These are phyloP conservation scores for Argyra leucocephala DNA, from an alignment of 2,888 invertebrate genomes.

Conservation along the genomic window DNA sequence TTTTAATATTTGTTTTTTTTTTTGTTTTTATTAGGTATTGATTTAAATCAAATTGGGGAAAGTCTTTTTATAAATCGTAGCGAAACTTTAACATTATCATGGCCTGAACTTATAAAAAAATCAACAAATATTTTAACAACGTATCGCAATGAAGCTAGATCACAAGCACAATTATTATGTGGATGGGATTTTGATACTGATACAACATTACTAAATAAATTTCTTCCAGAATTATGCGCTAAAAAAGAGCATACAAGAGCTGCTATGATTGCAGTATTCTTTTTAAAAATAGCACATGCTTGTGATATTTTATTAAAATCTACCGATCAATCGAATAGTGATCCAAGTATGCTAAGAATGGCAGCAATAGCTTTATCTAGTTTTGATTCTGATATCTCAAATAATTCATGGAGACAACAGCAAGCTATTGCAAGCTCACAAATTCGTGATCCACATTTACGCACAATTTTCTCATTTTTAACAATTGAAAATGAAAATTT, in stretches of 20 bases:
- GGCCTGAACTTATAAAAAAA: constrained; percentile 41
- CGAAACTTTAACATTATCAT: constrained; percentile 36
- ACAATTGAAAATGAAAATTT: constrained; percentile 69
- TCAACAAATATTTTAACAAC: constrained; percentile 31
- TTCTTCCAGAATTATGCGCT: constrained; percentile 60
- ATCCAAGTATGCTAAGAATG: constrained; percentile 40
- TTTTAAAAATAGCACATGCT: constrained; percentile 72
- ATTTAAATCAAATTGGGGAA: not conserved
- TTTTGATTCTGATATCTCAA: constrained; percentile 75
- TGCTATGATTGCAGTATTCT: constrained; percentile 85
- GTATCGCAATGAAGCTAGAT: constrained; percentile 52
- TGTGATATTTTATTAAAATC: constrained; percentile 77
- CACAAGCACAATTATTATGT: constrained; percentile 73
- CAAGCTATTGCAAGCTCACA: constrained; percentile 64
- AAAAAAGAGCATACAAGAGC: constrained; percentile 68
- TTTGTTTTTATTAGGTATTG: not conserved
- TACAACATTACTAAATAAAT: constrained; percentile 47
- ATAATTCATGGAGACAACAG: constrained; percentile 63
- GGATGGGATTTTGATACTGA: constrained; percentile 82
- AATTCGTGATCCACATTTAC: constrained; percentile 80
- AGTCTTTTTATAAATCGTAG: constrained; percentile 22
- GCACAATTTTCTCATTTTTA: constrained; percentile 83
- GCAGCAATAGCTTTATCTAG: constrained; percentile 73
- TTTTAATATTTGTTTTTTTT: not conserved
- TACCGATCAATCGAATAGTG: constrained; percentile 42